These are phyloP conservation scores for Cynocephalus volans DNA, from an alignment of 2,113 vertebrate genomes.

Conservation along the genomic window DNA sequence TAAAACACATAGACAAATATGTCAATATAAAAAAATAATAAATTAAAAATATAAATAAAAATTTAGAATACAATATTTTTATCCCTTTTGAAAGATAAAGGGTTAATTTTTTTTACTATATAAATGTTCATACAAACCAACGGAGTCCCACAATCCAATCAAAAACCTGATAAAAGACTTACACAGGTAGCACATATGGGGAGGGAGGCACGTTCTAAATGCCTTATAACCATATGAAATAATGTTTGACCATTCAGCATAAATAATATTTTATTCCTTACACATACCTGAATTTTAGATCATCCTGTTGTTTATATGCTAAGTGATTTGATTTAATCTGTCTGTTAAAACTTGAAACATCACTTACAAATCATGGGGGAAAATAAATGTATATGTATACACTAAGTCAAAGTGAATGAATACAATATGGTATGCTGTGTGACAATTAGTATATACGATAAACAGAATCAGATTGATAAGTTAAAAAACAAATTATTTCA, in stretches of 20 bases:
- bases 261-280: not conserved
- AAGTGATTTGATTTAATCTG: not conserved
- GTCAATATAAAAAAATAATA: not conserved
- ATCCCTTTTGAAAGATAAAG: not conserved
- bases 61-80: not conserved
- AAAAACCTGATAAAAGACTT: not conserved
- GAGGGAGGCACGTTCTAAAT: not conserved
- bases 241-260: not conserved
- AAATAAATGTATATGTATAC: not conserved
- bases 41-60: not conserved
- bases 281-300: not conserved
- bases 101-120: not conserved
- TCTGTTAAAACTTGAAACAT: not conserved
- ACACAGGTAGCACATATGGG: not conserved
- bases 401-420: not conserved
- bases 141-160: not conserved
- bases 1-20: not conserved
- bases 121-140: not conserved
- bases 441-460: not conserved
- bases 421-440: fast-evolving
- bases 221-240: not conserved
- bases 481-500: not conserved
- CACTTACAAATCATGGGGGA: not conserved
- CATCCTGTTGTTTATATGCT: not conserved
- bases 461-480: not conserved